phyloP scores from a whole-genome alignment of 1,140 invertebrate species.

The Eriocheir sinensis region DNA sequence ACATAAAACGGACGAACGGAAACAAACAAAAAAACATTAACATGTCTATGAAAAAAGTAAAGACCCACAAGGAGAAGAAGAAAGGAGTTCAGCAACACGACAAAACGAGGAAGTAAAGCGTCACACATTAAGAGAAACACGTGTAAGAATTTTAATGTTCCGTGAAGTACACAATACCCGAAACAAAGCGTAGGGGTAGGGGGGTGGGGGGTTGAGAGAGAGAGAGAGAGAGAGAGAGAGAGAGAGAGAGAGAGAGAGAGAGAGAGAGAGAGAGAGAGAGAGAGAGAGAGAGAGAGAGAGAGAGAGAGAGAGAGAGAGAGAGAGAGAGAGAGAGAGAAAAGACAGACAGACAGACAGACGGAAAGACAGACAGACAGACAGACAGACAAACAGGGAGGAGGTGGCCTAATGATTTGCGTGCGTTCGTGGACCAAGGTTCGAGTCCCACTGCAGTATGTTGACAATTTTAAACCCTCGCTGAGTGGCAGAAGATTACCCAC shows the following conservation, averaged over 20 bases:
- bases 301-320: background rate
- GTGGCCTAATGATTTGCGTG: no score
- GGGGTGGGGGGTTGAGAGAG: no score
- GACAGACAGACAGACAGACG: background rate
- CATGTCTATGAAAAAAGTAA: background rate
- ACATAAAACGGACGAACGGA: background rate
- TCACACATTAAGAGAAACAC: no score
- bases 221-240: conserved; percentile 8
- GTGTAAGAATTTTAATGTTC: background rate
- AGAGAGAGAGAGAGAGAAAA: background rate
- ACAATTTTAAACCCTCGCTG: no score
- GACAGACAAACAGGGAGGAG: no score
- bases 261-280: conserved; percentile 22
- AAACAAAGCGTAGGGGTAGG: no score
- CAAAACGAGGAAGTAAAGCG: no score
- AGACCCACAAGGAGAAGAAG: background rate
- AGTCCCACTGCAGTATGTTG: no score
- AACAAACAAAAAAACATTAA: background rate
- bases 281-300: conserved; percentile 34
- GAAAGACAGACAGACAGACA: no score
- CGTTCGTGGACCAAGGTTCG: no score
- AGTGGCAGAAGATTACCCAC: no score
- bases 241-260: background rate
- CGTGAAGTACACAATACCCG: background rate
- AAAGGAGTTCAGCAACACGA: background rate